A percentile compares a stretch with the other conserved stretches of the same genome.
Conservation (phyloP, 1,140 invertebrate genomes). For the Antheraea pernyi region DNA sequence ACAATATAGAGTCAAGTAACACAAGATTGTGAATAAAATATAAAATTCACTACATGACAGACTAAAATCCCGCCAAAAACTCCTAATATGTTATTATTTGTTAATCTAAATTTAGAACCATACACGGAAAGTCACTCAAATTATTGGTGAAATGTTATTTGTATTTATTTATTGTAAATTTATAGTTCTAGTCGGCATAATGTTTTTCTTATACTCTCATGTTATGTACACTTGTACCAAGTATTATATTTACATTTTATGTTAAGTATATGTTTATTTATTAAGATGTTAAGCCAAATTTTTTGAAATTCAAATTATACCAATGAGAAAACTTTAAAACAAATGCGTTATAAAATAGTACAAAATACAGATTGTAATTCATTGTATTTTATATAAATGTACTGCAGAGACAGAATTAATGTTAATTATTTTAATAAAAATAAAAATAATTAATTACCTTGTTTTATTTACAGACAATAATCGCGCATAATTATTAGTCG, state of each 20-base stretch:
- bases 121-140: slow-evolving; percentile 23
- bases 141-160: slow-evolving; percentile 25
- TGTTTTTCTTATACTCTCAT: slow-evolving; percentile 1
- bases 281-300: slow-evolving; percentile 3
- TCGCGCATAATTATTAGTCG: too few relatives aligned
- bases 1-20: too few relatives aligned
- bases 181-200: slow-evolving; percentile 10
- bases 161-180: slow-evolving; percentile 8
- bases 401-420: background rate
- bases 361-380: background rate
- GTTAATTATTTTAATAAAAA: slow-evolving; percentile 54
- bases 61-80: too few relatives aligned
- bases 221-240: background rate
- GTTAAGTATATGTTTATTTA: slow-evolving; percentile 19
- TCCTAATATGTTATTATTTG: too few relatives aligned
- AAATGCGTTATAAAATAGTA: background rate
- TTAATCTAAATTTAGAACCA: background rate
- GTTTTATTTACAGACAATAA: slow-evolving; percentile 21
- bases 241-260: background rate
- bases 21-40: too few relatives aligned
- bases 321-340: slow-evolving; percentile 23
- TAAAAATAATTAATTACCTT: slow-evolving; percentile 23
- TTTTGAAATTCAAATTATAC: background rate
- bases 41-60: too few relatives aligned
- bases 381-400: background rate